A percentile compares a stretch with the other conserved stretches of the same genome.
Evolutionary conservation across 1,140 invertebrate genomes (phyloP).

Genomic region (Parapsyche elsis): DNA sequence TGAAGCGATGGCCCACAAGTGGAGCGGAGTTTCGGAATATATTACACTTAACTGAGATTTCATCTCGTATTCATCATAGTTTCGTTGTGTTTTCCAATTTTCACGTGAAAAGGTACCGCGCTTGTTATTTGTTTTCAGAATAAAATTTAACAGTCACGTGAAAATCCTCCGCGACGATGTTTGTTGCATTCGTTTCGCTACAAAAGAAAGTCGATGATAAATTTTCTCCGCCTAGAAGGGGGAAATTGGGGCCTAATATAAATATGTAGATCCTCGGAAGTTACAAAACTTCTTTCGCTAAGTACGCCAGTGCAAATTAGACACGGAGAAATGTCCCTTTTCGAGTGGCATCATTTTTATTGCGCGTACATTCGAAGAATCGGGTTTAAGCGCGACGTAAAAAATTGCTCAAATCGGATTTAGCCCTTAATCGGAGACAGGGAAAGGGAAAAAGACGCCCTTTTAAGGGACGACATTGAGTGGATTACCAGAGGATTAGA

Average conservation of each 20-base stretch:
- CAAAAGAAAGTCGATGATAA: too few relatives aligned
- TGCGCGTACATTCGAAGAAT: neutral
- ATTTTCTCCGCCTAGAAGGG: too few relatives aligned
- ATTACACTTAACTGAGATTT: slow-evolving; percentile 2
- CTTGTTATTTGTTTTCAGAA: too few relatives aligned
- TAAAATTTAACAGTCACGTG: too few relatives aligned
- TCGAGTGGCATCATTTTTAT: neutral
- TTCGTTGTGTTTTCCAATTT: neutral
- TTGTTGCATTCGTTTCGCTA: too few relatives aligned
- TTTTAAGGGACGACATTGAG: neutral
- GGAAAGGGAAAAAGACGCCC: neutral
- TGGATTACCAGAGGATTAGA: neutral
- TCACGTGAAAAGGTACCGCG: too few relatives aligned
- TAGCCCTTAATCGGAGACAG: neutral
- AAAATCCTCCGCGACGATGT: too few relatives aligned
- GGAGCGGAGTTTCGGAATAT: neutral
- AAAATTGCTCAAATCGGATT: slow-evolving; percentile 8
- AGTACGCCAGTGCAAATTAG: neutral
- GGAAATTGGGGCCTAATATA: too few relatives aligned
- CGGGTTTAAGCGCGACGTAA: neutral
- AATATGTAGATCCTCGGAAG: too few relatives aligned
- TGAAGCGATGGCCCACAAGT: neutral
- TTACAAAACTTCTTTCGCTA: neutral
- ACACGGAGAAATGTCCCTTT: neutral
- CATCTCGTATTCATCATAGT: neutral